Base-by-base conservation (phyloP, 2,797 vertebrate genomes). In the Phoeniculus purpureus region DNA sequence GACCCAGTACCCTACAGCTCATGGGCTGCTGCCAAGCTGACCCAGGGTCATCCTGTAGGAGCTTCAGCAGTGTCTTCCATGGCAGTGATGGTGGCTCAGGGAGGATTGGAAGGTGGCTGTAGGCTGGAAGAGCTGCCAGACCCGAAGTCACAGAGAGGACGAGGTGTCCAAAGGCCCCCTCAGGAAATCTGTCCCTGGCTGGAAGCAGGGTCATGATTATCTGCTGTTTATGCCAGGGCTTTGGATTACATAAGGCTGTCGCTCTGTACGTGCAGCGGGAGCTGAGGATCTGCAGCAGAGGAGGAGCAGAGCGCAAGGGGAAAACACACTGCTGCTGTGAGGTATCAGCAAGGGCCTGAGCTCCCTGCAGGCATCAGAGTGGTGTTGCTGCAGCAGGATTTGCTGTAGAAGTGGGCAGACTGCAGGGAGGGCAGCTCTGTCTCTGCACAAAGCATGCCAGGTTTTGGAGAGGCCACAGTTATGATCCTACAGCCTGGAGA, bases 191-290 rank as follows among this genome's bases (percentile, higher is more conserved):
- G 86, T 89, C 84, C 79, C 62, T 89, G 79, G 55, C 66, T 90
- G 87, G 80, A 70, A 86, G 90, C 66, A 34, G 81, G 68, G 89
- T 82, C 72, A 45, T 48, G 68, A 65, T 77, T 82, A 89, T 89
- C 92, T 92, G 90, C 79, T 81, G 92, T 90, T 94, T 68, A 34
- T 90, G 94, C 72, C 92, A 94, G 58, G 64, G 68, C 75, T 90
- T 84, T 92, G 93, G 37, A 50, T 95, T 95, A 92, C 73, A 68
- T 93, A 95, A 96, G 73, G 75, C 94, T 93, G 84, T 85, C 31
- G 17, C 88, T 90, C 88, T 0, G 2, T 94, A 31, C 4, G 20
- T 86, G 90, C 85, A 60, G 75, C 2, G 0, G 79, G 83, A 94
- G 79, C 72, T 8, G 65, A 75, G 88, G 81, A 87, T 87, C 91